Conservation (phyloP, 2,113 vertebrate species). For the Cololabis saira region DNA sequence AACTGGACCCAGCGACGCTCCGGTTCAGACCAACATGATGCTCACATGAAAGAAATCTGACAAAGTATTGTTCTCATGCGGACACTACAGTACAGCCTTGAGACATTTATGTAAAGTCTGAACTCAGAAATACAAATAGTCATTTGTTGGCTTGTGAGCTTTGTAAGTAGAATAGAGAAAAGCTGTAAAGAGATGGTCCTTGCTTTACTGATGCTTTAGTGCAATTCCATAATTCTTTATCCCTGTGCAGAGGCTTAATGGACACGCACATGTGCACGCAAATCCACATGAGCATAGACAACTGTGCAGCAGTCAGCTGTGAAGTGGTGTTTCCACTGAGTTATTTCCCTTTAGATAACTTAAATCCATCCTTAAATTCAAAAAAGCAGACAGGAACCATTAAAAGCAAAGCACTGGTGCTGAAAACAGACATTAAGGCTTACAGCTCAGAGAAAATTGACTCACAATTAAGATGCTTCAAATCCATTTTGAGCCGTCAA, state of each 20-base stretch:
- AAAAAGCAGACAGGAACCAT: constrained; percentile 55
- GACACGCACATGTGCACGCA: background rate
- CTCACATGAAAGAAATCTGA: background rate
- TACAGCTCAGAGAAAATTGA: constrained; percentile 66
- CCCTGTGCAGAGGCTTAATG: constrained; percentile 37
- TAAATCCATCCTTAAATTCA: constrained; percentile 66
- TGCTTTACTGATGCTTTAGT: constrained; percentile 46
- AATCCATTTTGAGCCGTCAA: constrained; percentile 61
- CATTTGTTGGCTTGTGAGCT: constrained; percentile 34
- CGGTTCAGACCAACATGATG: no score
- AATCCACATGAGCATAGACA: constrained; percentile 4
- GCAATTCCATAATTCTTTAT: constrained; percentile 21
- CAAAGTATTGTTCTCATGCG: constrained; percentile 9
- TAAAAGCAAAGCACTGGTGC: constrained; percentile 61
- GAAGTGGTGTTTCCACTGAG: constrained; percentile 52
- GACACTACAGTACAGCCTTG: constrained; percentile 33
- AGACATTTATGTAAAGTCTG: constrained; percentile 42
- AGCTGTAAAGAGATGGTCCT: constrained; percentile 14
- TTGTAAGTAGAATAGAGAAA: constrained; percentile 41
- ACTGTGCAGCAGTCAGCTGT: constrained; percentile 14
- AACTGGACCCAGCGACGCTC: no score
- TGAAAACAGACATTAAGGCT: constrained; percentile 67
- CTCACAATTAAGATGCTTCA: constrained; percentile 56
- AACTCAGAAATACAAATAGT: constrained; percentile 29
- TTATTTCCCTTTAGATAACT: constrained; percentile 56